Percentiles rank a stretch among this genome's conserved stretches.
phyloP scores from a whole-genome alignment of 2,113 vertebrate genomes.

The Microtus oregoni region DNA sequence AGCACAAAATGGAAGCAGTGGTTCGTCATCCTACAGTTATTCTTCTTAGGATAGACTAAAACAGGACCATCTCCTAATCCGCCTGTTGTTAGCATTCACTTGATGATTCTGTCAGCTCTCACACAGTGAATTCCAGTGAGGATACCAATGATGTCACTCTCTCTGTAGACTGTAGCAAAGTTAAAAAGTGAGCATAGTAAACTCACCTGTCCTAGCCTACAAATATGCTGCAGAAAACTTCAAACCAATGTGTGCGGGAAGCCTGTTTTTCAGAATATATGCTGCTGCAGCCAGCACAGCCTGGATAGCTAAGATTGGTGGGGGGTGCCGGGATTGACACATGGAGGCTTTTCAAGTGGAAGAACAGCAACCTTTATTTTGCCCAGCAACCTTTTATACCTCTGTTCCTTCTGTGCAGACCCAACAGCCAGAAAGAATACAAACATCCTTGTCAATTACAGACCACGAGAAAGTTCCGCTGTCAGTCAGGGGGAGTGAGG shows the following conservation, averaged over 20 bases:
- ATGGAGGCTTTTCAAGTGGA: too few relatives aligned
- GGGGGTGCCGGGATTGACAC: too few relatives aligned
- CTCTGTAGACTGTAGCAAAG: neutral
- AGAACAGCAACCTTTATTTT: too few relatives aligned
- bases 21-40: neutral
- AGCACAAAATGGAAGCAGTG: neutral
- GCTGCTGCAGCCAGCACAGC: neutral
- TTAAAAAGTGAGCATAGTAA: neutral
- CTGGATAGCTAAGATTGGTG: too few relatives aligned
- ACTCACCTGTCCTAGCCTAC: neutral
- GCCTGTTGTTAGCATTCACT: neutral
- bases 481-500: too few relatives aligned
- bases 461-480: too few relatives aligned
- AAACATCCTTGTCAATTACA: too few relatives aligned
- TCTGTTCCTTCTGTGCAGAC: too few relatives aligned
- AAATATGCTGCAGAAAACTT: neutral
- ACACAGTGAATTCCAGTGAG: neutral
- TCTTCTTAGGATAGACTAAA: neutral
- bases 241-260: neutral
- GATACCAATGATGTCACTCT: rapidly evolving
- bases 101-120: neutral
- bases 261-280: slow-evolving; percentile 11
- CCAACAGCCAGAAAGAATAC: too few relatives aligned
- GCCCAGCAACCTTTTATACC: too few relatives aligned
- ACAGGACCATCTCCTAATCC: neutral